Percentiles rank a stretch among this genome's conserved stretches.
Conservation (phyloP, 92 coral and sea anemone species). For the Porites evermanni region DNA sequence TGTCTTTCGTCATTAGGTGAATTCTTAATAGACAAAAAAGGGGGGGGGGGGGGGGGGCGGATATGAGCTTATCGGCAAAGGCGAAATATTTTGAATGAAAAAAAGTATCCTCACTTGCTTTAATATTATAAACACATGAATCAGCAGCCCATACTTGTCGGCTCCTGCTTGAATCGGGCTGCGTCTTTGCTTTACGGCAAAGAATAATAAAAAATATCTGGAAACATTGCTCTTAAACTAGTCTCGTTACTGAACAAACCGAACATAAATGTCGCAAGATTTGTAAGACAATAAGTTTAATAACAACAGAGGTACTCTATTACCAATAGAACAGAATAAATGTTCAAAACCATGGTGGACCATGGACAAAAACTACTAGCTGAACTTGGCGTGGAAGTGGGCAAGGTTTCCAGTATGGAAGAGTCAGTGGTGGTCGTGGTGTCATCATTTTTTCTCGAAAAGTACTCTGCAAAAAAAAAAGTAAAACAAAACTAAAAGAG, state of each 20-base stretch:
- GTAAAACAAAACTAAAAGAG: not conserved
- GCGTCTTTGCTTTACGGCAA: no score
- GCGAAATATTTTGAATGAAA: no score
- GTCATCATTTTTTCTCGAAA: not conserved
- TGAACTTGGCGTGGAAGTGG: not conserved
- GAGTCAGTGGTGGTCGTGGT: not conserved
- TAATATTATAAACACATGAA: no score
- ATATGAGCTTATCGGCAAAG: no score
- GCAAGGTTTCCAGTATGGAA: not conserved
- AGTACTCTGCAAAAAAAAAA: constrained; percentile 13
- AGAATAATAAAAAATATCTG: no score
- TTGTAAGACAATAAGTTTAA: constrained; percentile 3
- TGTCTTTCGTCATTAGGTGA: no score
- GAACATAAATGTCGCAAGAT: not conserved
- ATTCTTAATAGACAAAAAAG: no score
- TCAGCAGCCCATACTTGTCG: no score
- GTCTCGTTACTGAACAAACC: not conserved
- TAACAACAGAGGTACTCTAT: not conserved
- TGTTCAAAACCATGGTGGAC: not conserved
- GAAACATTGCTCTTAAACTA: no score
- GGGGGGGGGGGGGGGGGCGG: no score
- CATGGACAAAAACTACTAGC: not conserved
- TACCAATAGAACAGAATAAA: not conserved
- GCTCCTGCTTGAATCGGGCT: no score
- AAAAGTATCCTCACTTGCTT: no score